phyloP scores from a whole-genome alignment of 2,113 vertebrate genomes.

The Xiphophorus maculatus region DNA sequence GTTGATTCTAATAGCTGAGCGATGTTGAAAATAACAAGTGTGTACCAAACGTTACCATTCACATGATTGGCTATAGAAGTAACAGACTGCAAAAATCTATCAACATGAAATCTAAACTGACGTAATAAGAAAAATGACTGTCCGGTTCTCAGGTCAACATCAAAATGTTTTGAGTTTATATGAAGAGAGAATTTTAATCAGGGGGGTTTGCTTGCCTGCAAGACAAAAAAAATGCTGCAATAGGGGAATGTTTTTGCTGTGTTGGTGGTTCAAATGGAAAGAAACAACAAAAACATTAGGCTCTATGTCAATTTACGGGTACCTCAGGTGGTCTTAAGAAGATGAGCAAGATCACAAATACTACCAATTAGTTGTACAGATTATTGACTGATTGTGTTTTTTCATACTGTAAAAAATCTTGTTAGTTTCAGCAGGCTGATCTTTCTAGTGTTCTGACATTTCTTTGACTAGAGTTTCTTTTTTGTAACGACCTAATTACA shows the following conservation, averaged over 20 bases:
- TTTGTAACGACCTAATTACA: slow-evolving; percentile 7
- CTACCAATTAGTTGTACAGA: not conserved
- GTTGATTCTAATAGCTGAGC: slow-evolving; percentile 38
- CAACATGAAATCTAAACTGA: slow-evolving; percentile 3
- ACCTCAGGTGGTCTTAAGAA: not conserved
- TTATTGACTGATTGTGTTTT: not conserved
- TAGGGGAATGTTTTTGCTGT: not conserved
- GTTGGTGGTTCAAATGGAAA: not conserved
- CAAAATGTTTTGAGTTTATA: not conserved
- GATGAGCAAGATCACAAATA: no score
- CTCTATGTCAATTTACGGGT: not conserved
- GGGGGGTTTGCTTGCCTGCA: not conserved
- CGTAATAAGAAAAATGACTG: not conserved
- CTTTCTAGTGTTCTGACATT: not conserved
- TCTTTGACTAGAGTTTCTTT: not conserved
- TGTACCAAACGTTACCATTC: slow-evolving; percentile 7
- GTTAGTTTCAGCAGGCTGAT: not conserved
- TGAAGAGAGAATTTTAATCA: not conserved
- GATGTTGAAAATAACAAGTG: slow-evolving; percentile 25
- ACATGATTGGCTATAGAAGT: not conserved
- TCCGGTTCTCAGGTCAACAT: not conserved
- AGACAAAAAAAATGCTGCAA: not conserved
- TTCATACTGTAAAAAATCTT: not conserved
- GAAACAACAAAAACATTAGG: no score
- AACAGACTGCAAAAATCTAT: slow-evolving; percentile 4